These are phyloP conservation scores for Zaprionus kolodkinae DNA, from an alignment of 1,140 invertebrate species.

Conservation along the genomic window DNA sequence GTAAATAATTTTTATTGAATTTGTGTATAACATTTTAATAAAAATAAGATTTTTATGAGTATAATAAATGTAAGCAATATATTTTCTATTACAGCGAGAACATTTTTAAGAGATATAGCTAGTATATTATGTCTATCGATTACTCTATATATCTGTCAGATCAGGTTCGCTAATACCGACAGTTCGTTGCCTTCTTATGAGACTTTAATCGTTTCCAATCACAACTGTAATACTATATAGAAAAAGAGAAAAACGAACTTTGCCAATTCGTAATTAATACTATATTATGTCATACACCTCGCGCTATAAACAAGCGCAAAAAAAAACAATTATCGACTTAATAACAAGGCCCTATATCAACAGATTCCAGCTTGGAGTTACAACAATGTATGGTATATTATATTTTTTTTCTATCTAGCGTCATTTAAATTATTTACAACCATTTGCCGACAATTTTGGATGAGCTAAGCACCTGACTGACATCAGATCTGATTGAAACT, in stretches of 20 bases:
- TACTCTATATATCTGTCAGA: neutral
- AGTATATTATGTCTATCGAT: neutral
- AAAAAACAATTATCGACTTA: neutral
- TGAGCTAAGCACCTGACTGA: neutral
- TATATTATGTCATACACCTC: neutral
- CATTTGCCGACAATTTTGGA: neutral
- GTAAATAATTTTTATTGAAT: too few relatives aligned
- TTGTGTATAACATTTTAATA: too few relatives aligned
- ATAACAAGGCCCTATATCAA: neutral
- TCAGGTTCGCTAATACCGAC: neutral
- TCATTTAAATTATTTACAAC: slow-evolving; percentile 3
- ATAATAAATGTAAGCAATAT: neutral
- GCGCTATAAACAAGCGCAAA: neutral
- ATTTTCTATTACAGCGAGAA: neutral
- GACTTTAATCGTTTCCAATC: neutral
- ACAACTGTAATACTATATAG: neutral
- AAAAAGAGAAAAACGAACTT: neutral
- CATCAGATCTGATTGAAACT: neutral
- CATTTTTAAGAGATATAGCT: neutral
- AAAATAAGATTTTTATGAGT: too few relatives aligned
- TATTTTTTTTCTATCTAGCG: neutral
- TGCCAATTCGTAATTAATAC: neutral
- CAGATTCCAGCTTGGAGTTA: neutral
- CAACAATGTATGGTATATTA: neutral
- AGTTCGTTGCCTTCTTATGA: neutral